Evolutionary conservation across 2,113 vertebrate genomes (phyloP).

Genomic region (Centropristis striata): DNA sequence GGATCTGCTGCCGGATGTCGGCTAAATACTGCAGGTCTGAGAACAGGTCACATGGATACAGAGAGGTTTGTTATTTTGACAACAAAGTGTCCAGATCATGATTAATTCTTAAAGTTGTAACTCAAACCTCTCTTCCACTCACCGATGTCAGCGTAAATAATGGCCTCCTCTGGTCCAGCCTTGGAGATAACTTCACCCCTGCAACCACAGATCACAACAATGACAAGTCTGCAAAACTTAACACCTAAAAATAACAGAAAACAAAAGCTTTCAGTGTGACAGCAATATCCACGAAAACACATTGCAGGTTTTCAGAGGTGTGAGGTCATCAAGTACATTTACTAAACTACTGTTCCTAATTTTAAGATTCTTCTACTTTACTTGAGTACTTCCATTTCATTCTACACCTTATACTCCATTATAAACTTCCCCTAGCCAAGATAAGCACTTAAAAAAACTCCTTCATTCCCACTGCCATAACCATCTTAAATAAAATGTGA

Average conservation of each 20-base stretch:
- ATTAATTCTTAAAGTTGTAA: no score
- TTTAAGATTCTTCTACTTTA: no score
- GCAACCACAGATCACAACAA: slow-evolving; percentile 59
- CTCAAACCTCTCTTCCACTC: slow-evolving; percentile 65
- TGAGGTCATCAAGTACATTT: background rate
- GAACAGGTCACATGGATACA: background rate
- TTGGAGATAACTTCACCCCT: slow-evolving; percentile 96
- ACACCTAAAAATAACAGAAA: background rate
- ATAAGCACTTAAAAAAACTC: no score
- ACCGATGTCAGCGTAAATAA: slow-evolving; percentile 96
- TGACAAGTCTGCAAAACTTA: background rate
- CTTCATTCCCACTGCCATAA: no score
- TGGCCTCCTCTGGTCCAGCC: slow-evolving; percentile 89
- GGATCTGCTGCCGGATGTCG: slow-evolving; percentile 95
- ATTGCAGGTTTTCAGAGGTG: no score
- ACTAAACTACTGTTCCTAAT: background rate
- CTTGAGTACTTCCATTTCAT: no score
- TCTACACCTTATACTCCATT: no score
- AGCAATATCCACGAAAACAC: background rate
- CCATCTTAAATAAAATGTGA: no score
- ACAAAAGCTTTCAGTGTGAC: background rate
- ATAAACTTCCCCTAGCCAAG: no score
- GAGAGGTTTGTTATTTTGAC: background rate
- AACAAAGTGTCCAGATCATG: no score
- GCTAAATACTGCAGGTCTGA: slow-evolving; percentile 94